These are phyloP conservation scores for Sitta carolinensis DNA, from an alignment of 2,797 vertebrate genomes.

Conservation along the genomic window DNA sequence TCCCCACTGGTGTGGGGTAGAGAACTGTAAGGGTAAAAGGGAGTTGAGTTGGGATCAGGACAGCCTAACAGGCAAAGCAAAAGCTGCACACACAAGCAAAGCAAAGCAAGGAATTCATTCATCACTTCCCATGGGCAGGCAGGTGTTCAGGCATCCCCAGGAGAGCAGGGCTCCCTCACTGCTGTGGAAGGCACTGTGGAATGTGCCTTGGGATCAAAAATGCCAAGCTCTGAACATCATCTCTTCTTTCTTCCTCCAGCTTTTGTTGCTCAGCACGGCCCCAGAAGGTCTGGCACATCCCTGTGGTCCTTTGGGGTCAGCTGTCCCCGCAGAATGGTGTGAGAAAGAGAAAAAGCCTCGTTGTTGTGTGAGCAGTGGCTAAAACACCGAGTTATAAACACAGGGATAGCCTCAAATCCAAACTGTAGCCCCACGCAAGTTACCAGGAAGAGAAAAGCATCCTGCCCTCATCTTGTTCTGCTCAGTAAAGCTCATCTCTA, in stretches of 20 bases:
- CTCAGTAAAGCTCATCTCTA: neutral
- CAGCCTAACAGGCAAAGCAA: neutral
- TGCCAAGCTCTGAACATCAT: neutral
- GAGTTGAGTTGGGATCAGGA: neutral
- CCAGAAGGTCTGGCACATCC: neutral
- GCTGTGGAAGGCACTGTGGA: too few species aligned
- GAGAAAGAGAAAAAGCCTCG: neutral
- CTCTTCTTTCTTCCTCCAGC: neutral
- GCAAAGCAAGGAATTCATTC: neutral
- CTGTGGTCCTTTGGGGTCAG: too few species aligned
- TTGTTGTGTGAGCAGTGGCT: neutral
- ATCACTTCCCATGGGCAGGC: neutral
- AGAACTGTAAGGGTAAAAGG: neutral
- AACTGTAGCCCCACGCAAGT: neutral
- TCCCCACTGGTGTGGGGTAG: fast-evolving
- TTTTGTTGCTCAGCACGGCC: fast-evolving
- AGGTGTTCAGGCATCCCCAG: neutral
- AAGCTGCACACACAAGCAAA: neutral
- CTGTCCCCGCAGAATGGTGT: fast-evolving
- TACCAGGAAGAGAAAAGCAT: neutral
- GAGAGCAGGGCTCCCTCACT: neutral
- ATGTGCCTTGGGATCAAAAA: neutral
- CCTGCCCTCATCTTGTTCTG: neutral
- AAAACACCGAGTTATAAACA: neutral
- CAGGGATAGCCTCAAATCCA: neutral